phyloP scores from a whole-genome alignment of 2,113 vertebrate species.

The Leptosomus discolor region DNA sequence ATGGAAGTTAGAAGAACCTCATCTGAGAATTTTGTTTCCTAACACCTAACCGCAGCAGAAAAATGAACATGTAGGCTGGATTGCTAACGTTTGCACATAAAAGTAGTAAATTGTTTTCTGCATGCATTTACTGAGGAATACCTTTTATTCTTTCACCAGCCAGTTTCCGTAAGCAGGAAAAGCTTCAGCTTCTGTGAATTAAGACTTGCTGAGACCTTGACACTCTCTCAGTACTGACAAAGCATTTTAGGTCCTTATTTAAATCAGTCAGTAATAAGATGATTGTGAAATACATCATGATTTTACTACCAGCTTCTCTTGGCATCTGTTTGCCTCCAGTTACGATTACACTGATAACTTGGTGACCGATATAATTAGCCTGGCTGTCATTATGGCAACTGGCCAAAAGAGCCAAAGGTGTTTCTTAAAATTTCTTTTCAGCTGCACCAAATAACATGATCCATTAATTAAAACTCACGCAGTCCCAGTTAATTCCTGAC shows the following conservation, averaged over 20 bases:
- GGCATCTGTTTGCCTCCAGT: conserved; percentile 46
- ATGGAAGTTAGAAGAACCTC: neutral
- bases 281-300: conserved; percentile 47
- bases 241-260: conserved; percentile 20
- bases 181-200: neutral
- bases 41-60: neutral
- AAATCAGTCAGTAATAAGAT: conserved; percentile 43
- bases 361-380: conserved; percentile 48
- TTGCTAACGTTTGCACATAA: neutral
- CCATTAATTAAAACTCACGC: conserved; percentile 25
- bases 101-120: neutral
- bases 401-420: conserved; percentile 34
- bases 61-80: neutral
- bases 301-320: conserved; percentile 56
- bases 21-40: neutral
- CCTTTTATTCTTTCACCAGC: neutral
- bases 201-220: conserved; percentile 29
- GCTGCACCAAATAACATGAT: neutral
- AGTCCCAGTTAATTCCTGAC: neutral
- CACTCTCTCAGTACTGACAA: neutral
- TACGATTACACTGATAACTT: conserved; percentile 14
- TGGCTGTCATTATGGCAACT: conserved; percentile 21
- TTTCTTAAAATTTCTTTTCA: neutral
- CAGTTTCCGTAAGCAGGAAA: neutral
- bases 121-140: neutral